Percentiles rank a stretch among this genome's conserved stretches.
Conservation (phyloP, 1,140 invertebrate genomes). For the Battus philenor region DNA sequence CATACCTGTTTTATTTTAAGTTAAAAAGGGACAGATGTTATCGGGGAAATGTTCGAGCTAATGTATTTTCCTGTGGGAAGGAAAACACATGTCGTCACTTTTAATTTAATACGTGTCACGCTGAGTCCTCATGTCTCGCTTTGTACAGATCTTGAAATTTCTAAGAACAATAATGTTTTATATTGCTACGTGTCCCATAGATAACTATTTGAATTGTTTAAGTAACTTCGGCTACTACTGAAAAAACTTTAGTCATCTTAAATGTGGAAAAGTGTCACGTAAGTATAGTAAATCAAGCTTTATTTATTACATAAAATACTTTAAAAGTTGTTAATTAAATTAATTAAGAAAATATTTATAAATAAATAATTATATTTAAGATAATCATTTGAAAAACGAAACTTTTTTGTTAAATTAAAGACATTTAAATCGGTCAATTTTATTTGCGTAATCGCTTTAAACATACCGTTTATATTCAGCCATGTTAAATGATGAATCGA, state of each 20-base stretch:
- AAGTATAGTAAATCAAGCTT: too few relatives aligned
- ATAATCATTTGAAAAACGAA: not conserved
- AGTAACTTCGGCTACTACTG: too few relatives aligned
- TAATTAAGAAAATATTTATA: too few relatives aligned
- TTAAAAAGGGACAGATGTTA: constrained; percentile 33
- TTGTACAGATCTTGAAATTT: constrained; percentile 19
- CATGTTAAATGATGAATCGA: too few relatives aligned
- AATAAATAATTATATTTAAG: not conserved
- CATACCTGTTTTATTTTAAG: constrained; percentile 10
- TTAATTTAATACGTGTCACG: constrained; percentile 73
- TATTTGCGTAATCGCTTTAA: too few relatives aligned
- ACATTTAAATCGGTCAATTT: not conserved
- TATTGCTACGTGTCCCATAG: too few relatives aligned
- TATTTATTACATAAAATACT: too few relatives aligned
- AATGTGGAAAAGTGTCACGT: too few relatives aligned
- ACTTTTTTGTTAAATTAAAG: not conserved
- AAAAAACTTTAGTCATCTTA: too few relatives aligned
- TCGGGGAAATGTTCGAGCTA: constrained; percentile 67
- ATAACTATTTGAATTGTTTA: too few relatives aligned
- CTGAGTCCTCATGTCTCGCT: constrained; percentile 55
- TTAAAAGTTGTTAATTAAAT: too few relatives aligned
- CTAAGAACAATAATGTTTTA: not conserved
- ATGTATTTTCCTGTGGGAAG: constrained; percentile 74
- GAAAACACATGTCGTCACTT: constrained; percentile 74
- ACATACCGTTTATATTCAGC: too few relatives aligned